Base-by-base conservation (phyloP, 1,140 invertebrate species). In the Zaprionus ornatus region DNA sequence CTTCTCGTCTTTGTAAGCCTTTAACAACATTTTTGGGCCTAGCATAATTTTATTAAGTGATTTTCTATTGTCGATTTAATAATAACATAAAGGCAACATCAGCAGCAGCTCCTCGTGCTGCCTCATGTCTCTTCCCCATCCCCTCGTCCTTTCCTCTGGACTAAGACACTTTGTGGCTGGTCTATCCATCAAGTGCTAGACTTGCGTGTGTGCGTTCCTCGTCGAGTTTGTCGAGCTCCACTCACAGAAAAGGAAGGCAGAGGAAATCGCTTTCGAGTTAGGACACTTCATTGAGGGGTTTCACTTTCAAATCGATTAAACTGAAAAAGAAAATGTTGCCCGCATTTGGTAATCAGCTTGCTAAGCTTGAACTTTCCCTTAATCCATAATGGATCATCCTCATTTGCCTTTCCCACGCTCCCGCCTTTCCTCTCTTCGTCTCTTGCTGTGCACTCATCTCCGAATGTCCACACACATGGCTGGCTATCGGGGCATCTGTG, bases 21-120 rank as follows among this genome's bases (percentile, higher is more conserved):
- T 21, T 42, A n/a, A 45, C 19, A 37, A 63, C 56, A 17, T 74
- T 61, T 63, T 62, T 32, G 40, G 50, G 10, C 45, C 29, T 48
- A 68, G 65, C 69, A 78, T 78, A 88, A 88, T 84, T 84, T 72
- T 57, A 80, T 81, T 84, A 84, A 84, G 71, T 80, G 78, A 79
- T 71, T 88, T 87, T 84, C 74, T 52, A 84, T 88, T 42, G 68
- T 79, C 74, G 67, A 69, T 75, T 78, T 74, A 77, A 72, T 71
- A 54, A 29, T 37, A 55, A 65, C 21, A 29, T 37, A 55, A 65
- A 19, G 62, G 17, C 17, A 32, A 3, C 37, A 13, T 7, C 29
- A 72, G 60, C 10, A 29, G 23, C 40, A 45, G 40, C 40, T 10
- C n/a, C 40, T 42, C 2, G 2, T 6, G 15, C n/a, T 45, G n/a